Evolutionary conservation across 2,888 invertebrate species (phyloP).

Genomic region (Amblyjoppa proteus): DNA sequence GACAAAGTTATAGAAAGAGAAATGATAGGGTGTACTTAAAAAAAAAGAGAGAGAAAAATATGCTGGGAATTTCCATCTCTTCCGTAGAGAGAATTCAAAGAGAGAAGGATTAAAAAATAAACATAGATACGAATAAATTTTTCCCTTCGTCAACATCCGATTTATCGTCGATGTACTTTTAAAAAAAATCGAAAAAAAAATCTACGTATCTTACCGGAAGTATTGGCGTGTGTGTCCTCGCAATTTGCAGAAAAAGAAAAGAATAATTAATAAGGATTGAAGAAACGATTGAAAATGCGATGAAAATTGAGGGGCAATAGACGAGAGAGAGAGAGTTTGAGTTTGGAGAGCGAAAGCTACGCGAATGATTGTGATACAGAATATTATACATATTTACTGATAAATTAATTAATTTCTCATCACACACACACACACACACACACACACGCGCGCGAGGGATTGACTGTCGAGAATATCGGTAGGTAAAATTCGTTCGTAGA

Average conservation of each 20-base stretch:
- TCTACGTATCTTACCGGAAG: slow-evolving; percentile 75
- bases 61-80: neutral
- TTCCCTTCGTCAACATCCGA: slow-evolving; percentile 31
- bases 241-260: slow-evolving; percentile 43
- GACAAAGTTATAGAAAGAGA: neutral
- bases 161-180: slow-evolving; percentile 58
- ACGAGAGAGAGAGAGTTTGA: slow-evolving; percentile 13
- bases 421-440: slow-evolving; percentile 4
- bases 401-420: slow-evolving; percentile 19
- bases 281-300: neutral
- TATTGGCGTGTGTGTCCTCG: slow-evolving; percentile 73
- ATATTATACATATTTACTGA: slow-evolving; percentile 59
- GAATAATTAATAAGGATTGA: neutral
- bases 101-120: slow-evolving; percentile 19
- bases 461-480: neutral
- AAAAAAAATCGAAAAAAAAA: slow-evolving; percentile 45
- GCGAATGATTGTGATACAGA: slow-evolving; percentile 76
- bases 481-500: neutral
- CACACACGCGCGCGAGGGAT: neutral
- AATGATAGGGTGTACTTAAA: slow-evolving; percentile 41
- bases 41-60: neutral
- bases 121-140: neutral
- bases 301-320: neutral
- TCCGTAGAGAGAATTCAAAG: neutral
- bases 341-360: slow-evolving; percentile 46